These are phyloP conservation scores for Acromyrmex heyeri DNA, from an alignment of 1,140 invertebrate species.

Conservation along the genomic window DNA sequence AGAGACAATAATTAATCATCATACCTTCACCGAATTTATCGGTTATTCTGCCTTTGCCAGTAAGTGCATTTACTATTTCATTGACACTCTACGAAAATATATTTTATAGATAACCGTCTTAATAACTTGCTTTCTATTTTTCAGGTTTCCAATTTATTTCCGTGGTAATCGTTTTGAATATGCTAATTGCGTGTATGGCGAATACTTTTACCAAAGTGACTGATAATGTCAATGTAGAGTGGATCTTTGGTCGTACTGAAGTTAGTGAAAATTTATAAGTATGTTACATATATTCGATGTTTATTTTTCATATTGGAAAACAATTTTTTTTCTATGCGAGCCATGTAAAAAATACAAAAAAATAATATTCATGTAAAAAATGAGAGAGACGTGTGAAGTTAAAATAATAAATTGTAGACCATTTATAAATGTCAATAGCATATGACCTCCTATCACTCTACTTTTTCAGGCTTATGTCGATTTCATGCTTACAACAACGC, in stretches of 20 bases:
- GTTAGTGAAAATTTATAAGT: slow-evolving; percentile 70
- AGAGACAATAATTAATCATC: slow-evolving; percentile 86
- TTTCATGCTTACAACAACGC: slow-evolving; percentile 87
- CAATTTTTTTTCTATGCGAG: neutral
- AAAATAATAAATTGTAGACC: neutral
- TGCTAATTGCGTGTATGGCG: slow-evolving; percentile 93
- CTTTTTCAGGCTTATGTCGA: slow-evolving; percentile 86
- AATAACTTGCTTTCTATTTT: slow-evolving; percentile 34
- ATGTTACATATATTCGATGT: no score
- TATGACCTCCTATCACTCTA: neutral
- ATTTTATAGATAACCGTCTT: neutral
- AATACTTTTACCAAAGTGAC: slow-evolving; percentile 91
- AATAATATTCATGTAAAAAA: neutral
- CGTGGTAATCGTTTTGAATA: slow-evolving; percentile 92
- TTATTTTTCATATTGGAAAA: slow-evolving; percentile 8
- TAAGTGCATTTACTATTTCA: slow-evolving; percentile 15
- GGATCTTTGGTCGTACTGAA: slow-evolving; percentile 88
- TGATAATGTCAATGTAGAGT: slow-evolving; percentile 88
- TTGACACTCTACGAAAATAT: neutral
- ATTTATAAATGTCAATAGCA: neutral
- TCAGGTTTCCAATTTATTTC: slow-evolving; percentile 89
- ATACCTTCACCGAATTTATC: slow-evolving; percentile 88
- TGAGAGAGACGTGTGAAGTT: neutral
- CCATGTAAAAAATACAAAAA: neutral
- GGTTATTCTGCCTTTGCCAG: slow-evolving; percentile 89